phyloP scores from a whole-genome alignment of 2,797 vertebrate genomes.

The Pseudocheirus occidentalis region DNA sequence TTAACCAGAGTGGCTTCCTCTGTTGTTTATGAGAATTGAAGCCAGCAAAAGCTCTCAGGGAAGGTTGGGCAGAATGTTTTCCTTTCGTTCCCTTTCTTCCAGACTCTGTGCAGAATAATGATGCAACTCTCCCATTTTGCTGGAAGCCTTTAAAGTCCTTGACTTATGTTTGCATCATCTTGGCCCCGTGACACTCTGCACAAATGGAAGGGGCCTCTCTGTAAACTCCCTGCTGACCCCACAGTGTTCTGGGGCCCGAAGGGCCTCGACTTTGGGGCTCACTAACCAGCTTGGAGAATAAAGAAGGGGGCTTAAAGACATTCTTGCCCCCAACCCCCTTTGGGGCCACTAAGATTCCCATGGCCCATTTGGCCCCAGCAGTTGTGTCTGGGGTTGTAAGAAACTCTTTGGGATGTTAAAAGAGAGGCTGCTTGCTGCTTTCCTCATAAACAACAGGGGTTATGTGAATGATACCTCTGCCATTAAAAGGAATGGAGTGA shows the following conservation, averaged over 20 bases:
- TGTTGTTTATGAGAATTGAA: not conserved
- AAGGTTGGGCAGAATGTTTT: constrained; percentile 29
- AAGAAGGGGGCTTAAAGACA: constrained; percentile 63
- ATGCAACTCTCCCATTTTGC: constrained; percentile 12
- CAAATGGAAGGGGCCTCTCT: constrained; percentile 33
- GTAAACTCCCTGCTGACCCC: not conserved
- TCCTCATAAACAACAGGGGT: constrained; percentile 56
- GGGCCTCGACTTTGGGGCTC: constrained; percentile 14
- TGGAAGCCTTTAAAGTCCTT: not conserved
- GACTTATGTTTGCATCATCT: constrained; percentile 41
- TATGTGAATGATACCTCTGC: constrained; percentile 38
- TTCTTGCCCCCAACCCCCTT: constrained; percentile 45
- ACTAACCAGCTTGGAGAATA: constrained; percentile 71
- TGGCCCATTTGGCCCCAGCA: constrained; percentile 75
- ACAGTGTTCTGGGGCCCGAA: not conserved
- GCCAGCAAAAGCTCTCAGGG: not conserved
- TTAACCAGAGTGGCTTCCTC: not conserved
- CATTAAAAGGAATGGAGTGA: constrained; percentile 60
- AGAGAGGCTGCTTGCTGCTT: constrained; percentile 61
- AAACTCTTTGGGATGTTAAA: constrained; percentile 76
- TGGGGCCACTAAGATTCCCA: constrained; percentile 56
- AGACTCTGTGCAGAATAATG: not conserved
- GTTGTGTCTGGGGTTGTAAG: constrained; percentile 72
- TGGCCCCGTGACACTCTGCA: constrained; percentile 57
- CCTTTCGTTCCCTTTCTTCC: not conserved